Evolutionary conservation across 2,113 vertebrate genomes (phyloP).

Genomic region (Miniopterus natalensis): DNA sequence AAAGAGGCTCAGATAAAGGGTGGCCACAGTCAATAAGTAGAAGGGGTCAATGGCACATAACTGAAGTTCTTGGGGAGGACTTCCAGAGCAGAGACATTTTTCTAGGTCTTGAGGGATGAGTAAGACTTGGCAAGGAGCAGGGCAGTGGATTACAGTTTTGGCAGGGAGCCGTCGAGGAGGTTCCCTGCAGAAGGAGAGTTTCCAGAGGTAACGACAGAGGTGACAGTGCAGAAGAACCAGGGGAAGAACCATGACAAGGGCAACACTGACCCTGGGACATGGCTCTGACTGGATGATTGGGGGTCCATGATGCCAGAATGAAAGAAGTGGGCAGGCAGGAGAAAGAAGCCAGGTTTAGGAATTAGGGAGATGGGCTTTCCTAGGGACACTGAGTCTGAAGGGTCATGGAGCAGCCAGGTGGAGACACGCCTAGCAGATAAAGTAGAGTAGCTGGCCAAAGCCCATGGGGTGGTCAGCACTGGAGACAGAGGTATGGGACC

Average conservation of each 20-base stretch:
- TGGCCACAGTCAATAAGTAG: background rate
- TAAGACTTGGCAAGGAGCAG: background rate
- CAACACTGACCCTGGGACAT: rapidly evolving
- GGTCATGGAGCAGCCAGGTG: background rate
- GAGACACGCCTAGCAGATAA: background rate
- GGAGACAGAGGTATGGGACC: background rate
- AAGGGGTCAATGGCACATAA: background rate
- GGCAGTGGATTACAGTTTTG: background rate
- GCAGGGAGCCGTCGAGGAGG: background rate
- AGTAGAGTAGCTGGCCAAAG: background rate
- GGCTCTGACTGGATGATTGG: background rate
- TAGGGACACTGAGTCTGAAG: background rate
- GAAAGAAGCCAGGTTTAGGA: background rate
- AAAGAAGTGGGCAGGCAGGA: background rate
- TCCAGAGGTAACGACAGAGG: background rate
- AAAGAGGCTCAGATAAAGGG: background rate
- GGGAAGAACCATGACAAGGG: background rate
- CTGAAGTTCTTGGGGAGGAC: background rate
- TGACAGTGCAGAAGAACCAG: background rate
- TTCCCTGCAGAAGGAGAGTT: background rate
- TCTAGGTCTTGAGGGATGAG: background rate
- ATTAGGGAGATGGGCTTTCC: background rate
- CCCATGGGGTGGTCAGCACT: background rate
- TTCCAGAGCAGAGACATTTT: background rate
- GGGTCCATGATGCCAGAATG: background rate